Conservation (phyloP, 2,797 vertebrate species). For the Megalops cyprinoides region DNA sequence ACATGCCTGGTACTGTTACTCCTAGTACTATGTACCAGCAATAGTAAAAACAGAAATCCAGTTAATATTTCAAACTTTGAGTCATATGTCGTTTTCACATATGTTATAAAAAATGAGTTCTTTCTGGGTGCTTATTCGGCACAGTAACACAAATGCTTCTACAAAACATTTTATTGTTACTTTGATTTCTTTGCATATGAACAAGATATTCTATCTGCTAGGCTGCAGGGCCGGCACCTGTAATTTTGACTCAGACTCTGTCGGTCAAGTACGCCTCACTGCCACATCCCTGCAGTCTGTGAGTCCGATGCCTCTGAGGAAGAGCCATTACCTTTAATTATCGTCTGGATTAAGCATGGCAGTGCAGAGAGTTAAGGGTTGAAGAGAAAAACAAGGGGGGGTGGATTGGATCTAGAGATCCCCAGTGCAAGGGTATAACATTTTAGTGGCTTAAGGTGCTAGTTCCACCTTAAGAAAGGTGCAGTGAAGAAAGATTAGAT, state of each 20-base stretch:
- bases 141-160: too few species aligned
- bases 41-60: background rate
- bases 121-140: too few species aligned
- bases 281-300: background rate
- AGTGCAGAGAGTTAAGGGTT: background rate
- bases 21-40: background rate
- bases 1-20: background rate
- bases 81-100: background rate
- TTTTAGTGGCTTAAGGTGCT: too few species aligned
- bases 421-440: too few species aligned
- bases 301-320: background rate
- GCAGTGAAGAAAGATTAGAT: too few species aligned
- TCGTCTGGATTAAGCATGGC: slow-evolving; percentile 7
- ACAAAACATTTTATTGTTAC: too few species aligned
- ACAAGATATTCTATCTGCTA: too few species aligned
- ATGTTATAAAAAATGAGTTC: too few species aligned
- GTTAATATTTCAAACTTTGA: background rate
- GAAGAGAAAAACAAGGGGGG: background rate
- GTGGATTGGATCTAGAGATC: background rate
- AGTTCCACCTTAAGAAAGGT: too few species aligned
- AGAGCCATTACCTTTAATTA: background rate
- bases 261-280: background rate
- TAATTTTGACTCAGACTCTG: too few species aligned
- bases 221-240: background rate
- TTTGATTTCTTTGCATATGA: too few species aligned